phyloP scores from a whole-genome alignment of 2,113 vertebrate genomes.

The Xiphophorus maculatus region DNA sequence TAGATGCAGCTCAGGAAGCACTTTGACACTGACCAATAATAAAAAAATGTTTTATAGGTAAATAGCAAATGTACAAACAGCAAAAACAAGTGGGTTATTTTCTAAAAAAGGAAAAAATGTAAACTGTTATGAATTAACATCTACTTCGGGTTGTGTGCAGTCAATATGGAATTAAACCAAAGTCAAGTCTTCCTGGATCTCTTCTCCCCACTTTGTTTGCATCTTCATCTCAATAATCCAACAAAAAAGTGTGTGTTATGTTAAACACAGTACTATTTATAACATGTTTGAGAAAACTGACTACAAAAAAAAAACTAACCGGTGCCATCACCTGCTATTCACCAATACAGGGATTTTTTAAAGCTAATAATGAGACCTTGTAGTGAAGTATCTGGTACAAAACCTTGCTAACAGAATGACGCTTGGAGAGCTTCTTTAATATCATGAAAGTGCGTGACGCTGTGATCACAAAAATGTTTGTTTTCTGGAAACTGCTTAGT shows the following conservation, averaged over 20 bases:
- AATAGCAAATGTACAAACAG: neutral
- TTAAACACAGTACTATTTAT: neutral
- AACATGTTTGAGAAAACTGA: conserved; percentile 23
- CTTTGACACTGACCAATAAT: conserved; percentile 33
- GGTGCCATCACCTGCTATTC: conserved; percentile 15
- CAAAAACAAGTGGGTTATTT: neutral
- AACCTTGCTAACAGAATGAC: neutral
- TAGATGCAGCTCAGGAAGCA: conserved; percentile 39
- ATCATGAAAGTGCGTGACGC: neutral
- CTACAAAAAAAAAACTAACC: neutral
- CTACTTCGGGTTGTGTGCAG: conserved; percentile 21
- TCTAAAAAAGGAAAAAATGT: conserved; percentile 13
- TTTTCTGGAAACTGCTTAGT: neutral
- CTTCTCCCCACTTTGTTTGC: neutral
- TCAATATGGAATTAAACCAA: conserved; percentile 21
- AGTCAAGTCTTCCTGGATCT: neutral
- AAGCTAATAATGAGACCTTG: conserved; percentile 19
- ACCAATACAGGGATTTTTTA: conserved; percentile 3
- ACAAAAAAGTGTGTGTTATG: conserved; percentile 18
- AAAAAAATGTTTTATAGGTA: neutral
- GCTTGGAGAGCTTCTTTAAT: neutral
- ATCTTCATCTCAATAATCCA: conserved; percentile 17
- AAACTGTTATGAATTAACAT: conserved; percentile 37
- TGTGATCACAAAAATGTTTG: neutral
- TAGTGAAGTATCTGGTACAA: neutral